Evolutionary conservation across 2,797 vertebrate species (phyloP).

Genomic region (Apogon hyalosoma): DNA sequence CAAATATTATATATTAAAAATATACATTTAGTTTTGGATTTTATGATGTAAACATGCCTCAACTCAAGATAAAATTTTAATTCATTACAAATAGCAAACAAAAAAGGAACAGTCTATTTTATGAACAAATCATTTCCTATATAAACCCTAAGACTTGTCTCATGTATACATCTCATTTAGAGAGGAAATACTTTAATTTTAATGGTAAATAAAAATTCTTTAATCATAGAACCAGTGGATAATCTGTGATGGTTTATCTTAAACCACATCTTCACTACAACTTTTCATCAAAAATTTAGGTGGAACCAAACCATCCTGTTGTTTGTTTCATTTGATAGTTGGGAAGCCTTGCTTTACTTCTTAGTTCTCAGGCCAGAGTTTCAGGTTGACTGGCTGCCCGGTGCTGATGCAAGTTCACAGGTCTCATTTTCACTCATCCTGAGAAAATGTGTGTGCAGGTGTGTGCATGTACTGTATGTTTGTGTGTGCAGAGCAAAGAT

Average conservation of each 20-base stretch:
- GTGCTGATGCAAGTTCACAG: conserved; percentile 39
- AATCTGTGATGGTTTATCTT: conserved; percentile 3
- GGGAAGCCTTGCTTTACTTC: conserved; percentile 49
- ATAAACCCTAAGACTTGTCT: neutral
- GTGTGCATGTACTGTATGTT: neutral
- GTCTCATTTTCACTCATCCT: conserved; percentile 58
- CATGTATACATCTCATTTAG: conserved; percentile 1
- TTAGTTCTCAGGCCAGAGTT: conserved; percentile 66
- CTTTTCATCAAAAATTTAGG: conserved; percentile 26
- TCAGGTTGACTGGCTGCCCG: conserved; percentile 61
- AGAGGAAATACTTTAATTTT: conserved; percentile 31
- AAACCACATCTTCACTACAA: conserved; percentile 16
- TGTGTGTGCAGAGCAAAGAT: conserved; percentile 21
- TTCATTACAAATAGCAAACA: no score
- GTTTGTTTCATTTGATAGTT: conserved; percentile 68
- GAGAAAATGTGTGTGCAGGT: conserved; percentile 20
- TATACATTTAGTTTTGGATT: no score
- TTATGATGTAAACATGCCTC: no score
- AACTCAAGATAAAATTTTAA: no score
- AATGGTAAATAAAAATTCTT: conserved; percentile 21
- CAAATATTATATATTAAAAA: no score
- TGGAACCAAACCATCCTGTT: conserved; percentile 66
- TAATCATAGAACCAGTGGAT: neutral
- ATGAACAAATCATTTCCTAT: no score
- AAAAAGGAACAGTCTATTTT: no score